Evolutionary conservation across 2,113 vertebrate species (phyloP).

Genomic region (Phyllopteryx taeniolatus): DNA sequence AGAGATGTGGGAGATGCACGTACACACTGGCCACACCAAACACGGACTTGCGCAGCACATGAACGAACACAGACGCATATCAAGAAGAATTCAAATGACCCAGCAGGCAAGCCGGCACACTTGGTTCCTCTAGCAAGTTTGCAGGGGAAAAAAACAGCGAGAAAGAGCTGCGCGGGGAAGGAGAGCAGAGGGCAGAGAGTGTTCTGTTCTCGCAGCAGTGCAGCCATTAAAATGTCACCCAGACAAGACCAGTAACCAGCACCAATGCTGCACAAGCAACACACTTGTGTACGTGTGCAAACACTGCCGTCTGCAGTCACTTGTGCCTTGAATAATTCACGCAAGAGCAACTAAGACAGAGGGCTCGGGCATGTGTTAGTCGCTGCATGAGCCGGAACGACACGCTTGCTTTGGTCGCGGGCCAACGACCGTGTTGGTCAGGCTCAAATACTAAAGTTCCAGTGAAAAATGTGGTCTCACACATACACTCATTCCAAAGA

Average conservation of each 20-base stretch:
- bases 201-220: conserved; percentile 49
- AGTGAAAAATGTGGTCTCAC: background rate
- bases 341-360: conserved; percentile 30
- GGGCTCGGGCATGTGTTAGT: conserved; percentile 43
- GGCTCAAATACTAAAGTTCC: background rate
- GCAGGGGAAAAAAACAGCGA: conserved; percentile 1
- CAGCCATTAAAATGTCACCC: conserved; percentile 65
- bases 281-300: conserved; percentile 13
- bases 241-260: conserved; percentile 55
- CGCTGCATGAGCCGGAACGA: conserved; percentile 32
- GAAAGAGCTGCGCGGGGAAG: conserved; percentile 44
- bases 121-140: background rate
- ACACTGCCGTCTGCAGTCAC: conserved; percentile 39
- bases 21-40: conserved; percentile 19
- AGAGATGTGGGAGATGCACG: conserved; percentile 4
- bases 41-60: background rate
- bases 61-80: background rate
- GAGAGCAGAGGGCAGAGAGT: conserved; percentile 49
- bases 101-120: conserved; percentile 6
- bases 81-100: conserved; percentile 11
- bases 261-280: conserved; percentile 40
- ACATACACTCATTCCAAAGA: background rate
- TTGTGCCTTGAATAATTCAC: conserved; percentile 50
- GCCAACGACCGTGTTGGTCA: conserved; percentile 18
- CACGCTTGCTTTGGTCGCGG: conserved; percentile 27